phyloP scores from a whole-genome alignment of 2,113 vertebrate genomes.

The Motacilla alba region DNA sequence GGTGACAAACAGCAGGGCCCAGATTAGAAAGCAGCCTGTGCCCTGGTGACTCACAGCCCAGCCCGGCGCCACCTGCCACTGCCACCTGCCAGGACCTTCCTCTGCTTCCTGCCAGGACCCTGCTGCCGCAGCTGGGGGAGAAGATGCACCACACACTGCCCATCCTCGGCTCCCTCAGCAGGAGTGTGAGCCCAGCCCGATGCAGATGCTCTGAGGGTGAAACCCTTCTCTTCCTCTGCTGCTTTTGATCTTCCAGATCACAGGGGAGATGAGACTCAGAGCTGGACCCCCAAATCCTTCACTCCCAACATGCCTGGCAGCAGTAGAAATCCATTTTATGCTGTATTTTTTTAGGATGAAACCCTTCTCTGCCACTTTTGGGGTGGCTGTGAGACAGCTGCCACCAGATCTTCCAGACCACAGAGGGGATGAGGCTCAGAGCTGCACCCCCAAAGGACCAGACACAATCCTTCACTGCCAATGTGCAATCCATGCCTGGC shows the following conservation, averaged over 20 bases:
- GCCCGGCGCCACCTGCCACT: not conserved
- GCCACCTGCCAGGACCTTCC: not conserved
- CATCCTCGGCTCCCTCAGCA: not conserved
- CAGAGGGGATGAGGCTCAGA: fast-evolving
- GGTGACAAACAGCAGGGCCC: not conserved
- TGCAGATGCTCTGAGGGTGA: not conserved
- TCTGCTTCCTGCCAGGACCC: not conserved
- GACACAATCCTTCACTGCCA: not conserved
- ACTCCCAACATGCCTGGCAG: too few relatives aligned
- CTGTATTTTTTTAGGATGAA: not conserved
- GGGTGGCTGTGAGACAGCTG: not conserved
- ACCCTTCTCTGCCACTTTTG: not conserved
- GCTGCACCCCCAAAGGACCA: not conserved
- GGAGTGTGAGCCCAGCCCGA: not conserved
- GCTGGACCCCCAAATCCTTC: too few relatives aligned
- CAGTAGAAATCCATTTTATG: too few relatives aligned
- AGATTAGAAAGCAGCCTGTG: not conserved
- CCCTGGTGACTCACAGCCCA: not conserved
- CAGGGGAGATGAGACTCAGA: too few relatives aligned
- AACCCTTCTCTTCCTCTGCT: too few relatives aligned
- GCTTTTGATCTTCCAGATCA: too few relatives aligned
- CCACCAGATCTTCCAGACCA: not conserved
- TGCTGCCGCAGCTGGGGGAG: not conserved
- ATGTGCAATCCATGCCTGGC: not conserved
- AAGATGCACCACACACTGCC: not conserved